Evolutionary conservation across 1,140 invertebrate genomes (phyloP), one percentile per base, ranked within the genome.

Genomic region (Drosophila setifemur): DNA sequence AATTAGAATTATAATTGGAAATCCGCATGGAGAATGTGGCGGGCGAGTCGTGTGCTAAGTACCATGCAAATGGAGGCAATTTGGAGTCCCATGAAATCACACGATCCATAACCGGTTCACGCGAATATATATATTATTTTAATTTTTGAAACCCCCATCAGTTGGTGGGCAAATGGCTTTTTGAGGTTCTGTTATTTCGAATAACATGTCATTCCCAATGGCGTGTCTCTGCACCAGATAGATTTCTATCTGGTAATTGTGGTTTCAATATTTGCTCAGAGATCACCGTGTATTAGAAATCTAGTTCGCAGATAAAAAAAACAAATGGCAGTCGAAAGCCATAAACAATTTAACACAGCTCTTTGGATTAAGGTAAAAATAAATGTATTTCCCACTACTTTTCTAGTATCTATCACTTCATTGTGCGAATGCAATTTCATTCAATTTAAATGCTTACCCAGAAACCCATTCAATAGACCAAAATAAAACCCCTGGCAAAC

Each of bases 1-100:
- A 83, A 82, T 83, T 66, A 77, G 57, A 69, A 54, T 49, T 64
- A 25, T 82, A 82, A 77, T 83, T 77, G 71, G 73, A 77, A 76
- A 71, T 31, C 21, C 11, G 31, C 55, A 47, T 57, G 25, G 21
- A 37, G 53, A 73, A 37, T 50, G 39, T 49, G 33, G 37, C 26
- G 35, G 33, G 37, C 26, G 35, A 49, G 25, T 54, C 26, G 49
- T 54, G 49, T 60, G 79, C 70, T 83, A 85, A 83, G 70, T 55
- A 72, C 64, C 58, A 71, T 74, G 70, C 74, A 83, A 82, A 82
- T 82, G 60, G 61, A 73, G 79, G 60, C 73, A 81, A 81, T 81
- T 81, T 75, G 43, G 58, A 81, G 76, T 67, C 76, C 75, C 66
- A 77, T 75, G 66, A 81, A 53, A 67, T 57, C 55, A 64, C 21